phyloP scores from a whole-genome alignment of 1,140 invertebrate species.

The Drosophila simulans region DNA sequence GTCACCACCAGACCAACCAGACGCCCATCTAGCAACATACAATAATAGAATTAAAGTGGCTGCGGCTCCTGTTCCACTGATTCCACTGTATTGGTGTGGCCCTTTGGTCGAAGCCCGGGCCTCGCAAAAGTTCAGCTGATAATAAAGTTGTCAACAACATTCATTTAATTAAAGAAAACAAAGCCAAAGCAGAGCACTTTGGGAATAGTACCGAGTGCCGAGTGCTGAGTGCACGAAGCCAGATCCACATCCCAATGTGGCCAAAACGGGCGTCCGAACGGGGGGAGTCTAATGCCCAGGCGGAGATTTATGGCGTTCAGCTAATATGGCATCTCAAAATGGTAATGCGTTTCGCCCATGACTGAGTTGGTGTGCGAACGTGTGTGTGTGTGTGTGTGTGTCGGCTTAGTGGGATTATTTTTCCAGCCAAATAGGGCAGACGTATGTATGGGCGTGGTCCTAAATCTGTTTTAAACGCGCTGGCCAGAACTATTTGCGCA shows the following conservation, averaged over 20 bases:
- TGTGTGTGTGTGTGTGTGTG: slow-evolving; percentile 3
- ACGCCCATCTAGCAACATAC: slow-evolving; percentile 50
- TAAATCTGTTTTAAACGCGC: slow-evolving; percentile 16
- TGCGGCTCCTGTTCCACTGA: slow-evolving; percentile 20
- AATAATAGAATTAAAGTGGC: slow-evolving; percentile 82
- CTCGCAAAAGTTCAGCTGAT: slow-evolving; percentile 78
- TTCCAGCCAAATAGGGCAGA: slow-evolving; percentile 16
- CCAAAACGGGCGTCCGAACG: background rate
- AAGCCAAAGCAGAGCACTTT: slow-evolving; percentile 70
- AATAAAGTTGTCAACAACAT: slow-evolving; percentile 82
- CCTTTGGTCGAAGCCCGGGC: slow-evolving; percentile 26
- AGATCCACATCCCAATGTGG: background rate
- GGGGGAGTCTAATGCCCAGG: slow-evolving; percentile 43
- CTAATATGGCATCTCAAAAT: slow-evolving; percentile 72
- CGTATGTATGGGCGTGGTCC: slow-evolving; percentile 17
- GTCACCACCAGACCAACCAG: background rate
- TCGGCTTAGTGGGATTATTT: slow-evolving; percentile 32
- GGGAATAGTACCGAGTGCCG: slow-evolving; percentile 56
- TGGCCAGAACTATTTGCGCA: slow-evolving; percentile 7
- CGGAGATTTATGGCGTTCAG: slow-evolving; percentile 71
- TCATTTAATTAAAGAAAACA: slow-evolving; percentile 83
- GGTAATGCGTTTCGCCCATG: slow-evolving; percentile 48
- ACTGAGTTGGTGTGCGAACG: background rate
- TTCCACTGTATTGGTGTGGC: slow-evolving; percentile 10
- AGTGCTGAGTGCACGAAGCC: slow-evolving; percentile 2